Conservation (phyloP, 2,113 vertebrate genomes). For the Percopsis transmontana region DNA sequence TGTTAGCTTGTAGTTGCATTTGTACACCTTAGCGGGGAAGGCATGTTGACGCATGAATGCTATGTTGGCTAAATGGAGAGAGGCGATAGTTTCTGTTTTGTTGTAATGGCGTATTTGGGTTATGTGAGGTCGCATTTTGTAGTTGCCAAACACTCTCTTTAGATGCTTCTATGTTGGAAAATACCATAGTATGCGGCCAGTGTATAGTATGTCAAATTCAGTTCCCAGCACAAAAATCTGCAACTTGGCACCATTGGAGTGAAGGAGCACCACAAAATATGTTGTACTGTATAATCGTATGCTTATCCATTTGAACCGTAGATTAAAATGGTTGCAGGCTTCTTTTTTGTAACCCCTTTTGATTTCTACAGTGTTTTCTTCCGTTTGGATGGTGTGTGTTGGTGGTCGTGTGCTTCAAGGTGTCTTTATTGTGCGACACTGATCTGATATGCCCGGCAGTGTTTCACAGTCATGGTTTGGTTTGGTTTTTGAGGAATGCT, state of each 20-base stretch:
- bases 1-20: conserved; percentile 70
- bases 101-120: conserved; percentile 38
- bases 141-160: conserved; percentile 12
- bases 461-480: conserved; percentile 62
- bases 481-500: conserved; percentile 72
- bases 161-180: neutral
- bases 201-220: no score
- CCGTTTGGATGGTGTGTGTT: conserved; percentile 60
- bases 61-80: conserved; percentile 60
- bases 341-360: no score
- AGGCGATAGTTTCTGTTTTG: conserved; percentile 39
- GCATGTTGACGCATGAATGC: conserved; percentile 76
- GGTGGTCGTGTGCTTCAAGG: conserved; percentile 65
- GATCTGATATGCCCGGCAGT: conserved; percentile 70
- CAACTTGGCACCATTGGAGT: neutral
- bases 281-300: no score
- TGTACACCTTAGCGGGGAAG: conserved; percentile 61
- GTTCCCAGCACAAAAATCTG: conserved; percentile 13
- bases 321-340: conserved; percentile 2
- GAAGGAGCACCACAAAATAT: neutral
- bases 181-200: neutral
- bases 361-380: conserved; percentile 36
- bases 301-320: no score
- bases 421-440: conserved; percentile 63
- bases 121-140: neutral